Base-by-base conservation (phyloP, 2,888 invertebrate genomes). In the Trissonchulus sp. region DNA sequence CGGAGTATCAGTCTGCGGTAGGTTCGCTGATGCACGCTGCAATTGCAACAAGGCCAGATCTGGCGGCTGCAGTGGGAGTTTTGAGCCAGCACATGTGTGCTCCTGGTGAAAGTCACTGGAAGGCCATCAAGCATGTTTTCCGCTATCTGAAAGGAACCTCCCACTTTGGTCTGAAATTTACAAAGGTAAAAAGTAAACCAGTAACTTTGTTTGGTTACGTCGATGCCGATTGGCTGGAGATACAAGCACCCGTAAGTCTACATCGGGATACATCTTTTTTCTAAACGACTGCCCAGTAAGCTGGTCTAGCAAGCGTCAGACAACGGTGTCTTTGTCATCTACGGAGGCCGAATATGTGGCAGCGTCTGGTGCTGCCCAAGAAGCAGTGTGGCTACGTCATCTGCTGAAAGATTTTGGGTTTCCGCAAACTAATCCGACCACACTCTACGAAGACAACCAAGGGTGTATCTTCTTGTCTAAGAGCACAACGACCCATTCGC, bases 321-420 rank as follows among this genome's bases (percentile, higher is more conserved):
- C 74, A n/a, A 72, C 78, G 36, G 82, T 83, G 1, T 78, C 82
- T 0, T 48, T 82, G 0, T 83, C 83, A 2, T 81, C 81, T 0
- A 83, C 83, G 2, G 84, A 84, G 77, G 81, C 84, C 0, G 83
- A 85, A 77, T 83, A 82, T 76, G 76, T 83, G 1, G 82, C 84
- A 1, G 75, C 84, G 2, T 63, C 77, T 15, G 74, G 37, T 28
- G 76, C 77, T 36, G 63, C 76, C 33, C n/a, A n/a, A n/a, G n/a
- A n/a, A n/a, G n/a, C n/a, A n/a, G n/a, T n/a, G n/a, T n/a, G n/a
- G n/a, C n/a, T 78, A 33, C 18, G 75, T 2, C 60, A 74, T 68
- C 69, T 79, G 1, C 30, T 78, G 30, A 34, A 2, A 1, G 30
- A 30, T 68, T 35, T 68, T 23, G n/a, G 30, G 2, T 30, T 23